These are phyloP conservation scores for Diaprepes abbreviatus DNA, from an alignment of 2,888 invertebrate genomes.

Conservation along the genomic window DNA sequence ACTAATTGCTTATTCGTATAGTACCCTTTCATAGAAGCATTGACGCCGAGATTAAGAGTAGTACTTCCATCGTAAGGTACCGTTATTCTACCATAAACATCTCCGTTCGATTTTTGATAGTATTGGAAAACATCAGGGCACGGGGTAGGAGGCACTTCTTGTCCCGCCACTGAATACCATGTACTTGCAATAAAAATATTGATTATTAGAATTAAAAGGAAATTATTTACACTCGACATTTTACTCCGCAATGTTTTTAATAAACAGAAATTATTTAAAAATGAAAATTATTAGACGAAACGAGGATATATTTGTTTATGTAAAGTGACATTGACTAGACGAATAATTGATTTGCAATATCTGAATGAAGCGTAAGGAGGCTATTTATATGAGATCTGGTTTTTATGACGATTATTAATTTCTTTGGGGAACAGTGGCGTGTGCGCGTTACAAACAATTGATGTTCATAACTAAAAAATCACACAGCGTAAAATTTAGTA, in stretches of 20 bases:
- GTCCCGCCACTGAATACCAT: background rate
- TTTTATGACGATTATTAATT: slow-evolving; percentile 39
- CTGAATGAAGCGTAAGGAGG: slow-evolving; percentile 40
- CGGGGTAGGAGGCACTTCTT: slow-evolving; percentile 56
- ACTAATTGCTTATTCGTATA: slow-evolving; percentile 42
- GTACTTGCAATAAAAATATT: background rate
- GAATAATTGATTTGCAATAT: slow-evolving; percentile 36
- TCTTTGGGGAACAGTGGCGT: slow-evolving; percentile 24
- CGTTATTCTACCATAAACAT: slow-evolving; percentile 51
- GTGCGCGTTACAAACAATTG: too few species aligned
- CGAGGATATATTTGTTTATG: slow-evolving; percentile 22
- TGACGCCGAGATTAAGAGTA: slow-evolving; percentile 49
- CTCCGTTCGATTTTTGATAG: slow-evolving; percentile 45
- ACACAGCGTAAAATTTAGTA: too few species aligned
- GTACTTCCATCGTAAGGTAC: slow-evolving; percentile 53
- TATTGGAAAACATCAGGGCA: slow-evolving; percentile 59
- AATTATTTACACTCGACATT: background rate
- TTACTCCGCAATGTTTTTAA: background rate
- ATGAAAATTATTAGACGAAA: background rate
- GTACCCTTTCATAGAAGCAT: slow-evolving; percentile 53
- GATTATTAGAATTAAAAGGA: background rate
- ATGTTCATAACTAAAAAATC: too few species aligned
- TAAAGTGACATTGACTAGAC: slow-evolving; percentile 18
- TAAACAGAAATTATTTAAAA: slow-evolving; percentile 10
- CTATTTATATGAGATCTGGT: slow-evolving; percentile 46